Evolutionary conservation across 2,888 invertebrate species (phyloP), one percentile per base, ranked within the genome.

Genomic region (Agrochola circellaris): DNA sequence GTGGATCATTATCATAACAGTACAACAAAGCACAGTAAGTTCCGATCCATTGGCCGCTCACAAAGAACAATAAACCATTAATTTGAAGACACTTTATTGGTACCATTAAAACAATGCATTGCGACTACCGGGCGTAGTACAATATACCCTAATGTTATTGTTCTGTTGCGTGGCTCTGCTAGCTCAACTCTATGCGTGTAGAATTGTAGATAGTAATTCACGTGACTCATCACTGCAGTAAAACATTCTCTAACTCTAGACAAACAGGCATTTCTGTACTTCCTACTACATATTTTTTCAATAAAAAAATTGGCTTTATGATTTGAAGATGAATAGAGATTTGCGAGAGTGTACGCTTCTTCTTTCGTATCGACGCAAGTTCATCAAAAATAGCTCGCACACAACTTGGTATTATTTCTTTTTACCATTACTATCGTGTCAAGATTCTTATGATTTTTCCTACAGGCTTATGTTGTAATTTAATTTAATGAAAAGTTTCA

Each of bases 61-160:
- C 93, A 94, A 95, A 94, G 94, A 94, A 94, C 93, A 93, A 95
- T 95, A 93, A 92, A 92, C 93, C 91, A 94, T 93, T 94, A 93
- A 93, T 93, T 92, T 90, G 89, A 93, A 93, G 93, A 93, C 92
- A 92, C 90, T 93, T 93, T 94, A 93, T 92, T 89, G 90, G 91
- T 87, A 82, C 89, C 88, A 91, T 90, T 88, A 90, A 90, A 92
- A 93, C 93, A 94, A 94, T 94, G 90, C 92, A 88, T 87, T 84
- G 89, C 76, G 86, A 86, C 91, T 89, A 85, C 90, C 81, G 87
- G 90, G 90, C 88, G 88, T 89, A 85, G 79, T 85, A 88, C 80
- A 84, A 88, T 89, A 88, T 90, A 84, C 85, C 83, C 85, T 79
- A 85, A 84, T 87, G 84, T 87, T 85, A 88, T 88, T 81, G 84